A percentile compares a stretch with the other conserved stretches of the same genome.
phyloP scores from a whole-genome alignment of 2,113 vertebrate genomes.

The Ciconia maguari region DNA sequence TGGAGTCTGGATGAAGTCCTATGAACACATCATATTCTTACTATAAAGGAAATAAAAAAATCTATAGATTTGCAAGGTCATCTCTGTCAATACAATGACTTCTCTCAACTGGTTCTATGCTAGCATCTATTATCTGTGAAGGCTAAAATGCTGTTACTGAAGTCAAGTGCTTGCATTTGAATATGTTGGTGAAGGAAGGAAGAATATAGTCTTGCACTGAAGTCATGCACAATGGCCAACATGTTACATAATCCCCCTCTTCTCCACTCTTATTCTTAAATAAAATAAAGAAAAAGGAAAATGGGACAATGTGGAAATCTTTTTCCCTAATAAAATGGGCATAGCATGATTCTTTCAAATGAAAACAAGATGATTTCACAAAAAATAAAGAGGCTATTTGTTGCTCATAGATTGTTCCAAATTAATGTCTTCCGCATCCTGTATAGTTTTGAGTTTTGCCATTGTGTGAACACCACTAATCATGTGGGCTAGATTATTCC shows the following conservation, averaged over 20 bases:
- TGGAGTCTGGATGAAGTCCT: neutral
- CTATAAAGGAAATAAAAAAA: neutral
- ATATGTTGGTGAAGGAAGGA: neutral
- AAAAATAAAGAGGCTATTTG: neutral
- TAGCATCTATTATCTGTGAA: neutral
- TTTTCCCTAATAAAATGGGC: neutral
- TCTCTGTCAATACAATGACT: neutral
- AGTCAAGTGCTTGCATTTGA: neutral
- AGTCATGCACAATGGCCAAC: neutral
- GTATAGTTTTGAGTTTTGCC: neutral
- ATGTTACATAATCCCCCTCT: neutral
- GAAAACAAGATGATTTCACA: slow-evolving; percentile 25
- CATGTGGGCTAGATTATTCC: neutral
- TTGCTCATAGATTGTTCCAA: slow-evolving; percentile 3
- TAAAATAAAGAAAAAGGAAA: neutral
- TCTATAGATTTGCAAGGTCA: neutral
- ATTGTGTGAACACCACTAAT: neutral
- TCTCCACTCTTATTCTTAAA: neutral
- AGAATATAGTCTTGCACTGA: neutral
- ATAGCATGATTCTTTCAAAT: neutral
- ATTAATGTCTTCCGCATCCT: neutral
- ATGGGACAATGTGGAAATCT: neutral
- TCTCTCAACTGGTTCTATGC: neutral
- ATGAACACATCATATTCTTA: neutral
- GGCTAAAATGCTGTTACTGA: neutral